Evolutionary conservation across 2,888 invertebrate species (phyloP).

Genomic region (Trissoscelio sp.): DNA sequence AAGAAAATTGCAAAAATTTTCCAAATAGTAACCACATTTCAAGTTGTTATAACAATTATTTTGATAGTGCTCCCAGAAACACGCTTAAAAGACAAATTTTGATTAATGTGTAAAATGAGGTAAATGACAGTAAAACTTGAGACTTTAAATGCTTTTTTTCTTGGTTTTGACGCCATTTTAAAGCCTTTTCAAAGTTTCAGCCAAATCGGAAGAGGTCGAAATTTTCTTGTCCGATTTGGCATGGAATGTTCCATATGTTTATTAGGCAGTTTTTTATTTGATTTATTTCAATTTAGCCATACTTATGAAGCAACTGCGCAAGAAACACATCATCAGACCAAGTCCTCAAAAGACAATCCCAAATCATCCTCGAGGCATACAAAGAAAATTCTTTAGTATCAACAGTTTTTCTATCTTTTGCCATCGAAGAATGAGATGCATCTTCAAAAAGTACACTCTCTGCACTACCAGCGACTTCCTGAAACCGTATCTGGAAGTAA

Average conservation of each 20-base stretch:
- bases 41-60: no score
- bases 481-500: conserved; percentile 98
- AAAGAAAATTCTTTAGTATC: conserved; percentile 76
- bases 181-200: no score
- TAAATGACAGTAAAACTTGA: no score
- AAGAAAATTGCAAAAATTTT: conserved; percentile 92
- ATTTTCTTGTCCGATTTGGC: no score
- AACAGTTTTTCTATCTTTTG: conserved; percentile 72
- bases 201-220: no score
- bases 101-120: neutral
- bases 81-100: no score
- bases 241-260: no score
- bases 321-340: conserved; percentile 93
- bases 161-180: no score
- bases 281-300: neutral
- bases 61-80: no score
- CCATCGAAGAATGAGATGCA: conserved; percentile 77
- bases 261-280: no score
- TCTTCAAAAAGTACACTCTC: conserved; percentile 77
- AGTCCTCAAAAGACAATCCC: conserved; percentile 86
- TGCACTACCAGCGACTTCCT: conserved; percentile 92
- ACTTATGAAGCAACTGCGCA: conserved; percentile 88
- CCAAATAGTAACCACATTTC: no score
- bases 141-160: no score
- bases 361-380: conserved; percentile 84